Percentiles rank a stretch among this genome's conserved stretches.
Evolutionary conservation across 2,888 invertebrate genomes (phyloP).

Genomic region (Eurois occulta): DNA sequence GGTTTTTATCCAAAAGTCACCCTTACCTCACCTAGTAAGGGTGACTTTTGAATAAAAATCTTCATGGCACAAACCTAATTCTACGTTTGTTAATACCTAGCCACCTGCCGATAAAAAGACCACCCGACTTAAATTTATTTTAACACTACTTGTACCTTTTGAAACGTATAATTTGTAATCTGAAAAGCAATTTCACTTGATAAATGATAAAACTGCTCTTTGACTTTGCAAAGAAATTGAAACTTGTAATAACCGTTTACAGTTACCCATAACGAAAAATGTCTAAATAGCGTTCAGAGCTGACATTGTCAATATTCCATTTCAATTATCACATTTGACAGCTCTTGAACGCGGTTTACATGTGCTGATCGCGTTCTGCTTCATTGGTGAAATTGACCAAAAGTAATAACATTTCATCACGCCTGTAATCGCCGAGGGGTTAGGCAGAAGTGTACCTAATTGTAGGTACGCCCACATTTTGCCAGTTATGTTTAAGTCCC

Average conservation of each 20-base stretch:
- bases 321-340: not conserved
- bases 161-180: slow-evolving; percentile 1
- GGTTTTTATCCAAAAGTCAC: too few species aligned
- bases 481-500: too few species aligned
- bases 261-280: not conserved
- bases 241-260: not conserved
- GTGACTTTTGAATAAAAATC: too few species aligned
- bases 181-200: slow-evolving; percentile 5
- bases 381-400: not conserved
- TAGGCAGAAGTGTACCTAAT: too few species aligned
- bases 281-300: not conserved
- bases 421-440: too few species aligned
- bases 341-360: not conserved
- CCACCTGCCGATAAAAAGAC: not conserved
- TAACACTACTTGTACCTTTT: not conserved
- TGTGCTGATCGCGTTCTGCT: not conserved
- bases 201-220: not conserved
- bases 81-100: not conserved
- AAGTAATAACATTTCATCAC: not conserved
- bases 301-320: not conserved
- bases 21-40: too few species aligned
- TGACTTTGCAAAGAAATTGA: not conserved
- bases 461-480: too few species aligned
- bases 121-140: not conserved
- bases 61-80: not conserved